Evolutionary conservation across 2,797 vertebrate species (phyloP).

Genomic region (Okamejei kenojei): DNA sequence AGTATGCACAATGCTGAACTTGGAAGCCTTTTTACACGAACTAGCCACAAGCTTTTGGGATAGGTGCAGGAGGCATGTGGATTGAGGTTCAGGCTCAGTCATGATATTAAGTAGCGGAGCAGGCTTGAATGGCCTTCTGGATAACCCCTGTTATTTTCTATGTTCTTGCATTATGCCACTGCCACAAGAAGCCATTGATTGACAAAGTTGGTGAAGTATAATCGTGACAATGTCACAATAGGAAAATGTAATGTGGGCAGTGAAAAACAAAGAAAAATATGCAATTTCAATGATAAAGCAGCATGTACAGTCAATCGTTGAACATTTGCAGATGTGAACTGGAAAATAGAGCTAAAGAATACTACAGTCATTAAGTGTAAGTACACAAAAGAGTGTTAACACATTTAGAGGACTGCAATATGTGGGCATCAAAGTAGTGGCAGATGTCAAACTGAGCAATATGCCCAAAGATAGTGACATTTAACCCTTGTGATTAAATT

Average conservation of each 20-base stretch:
- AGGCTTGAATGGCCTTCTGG: too few relatives aligned
- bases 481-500: background rate
- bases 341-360: background rate
- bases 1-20: too few relatives aligned
- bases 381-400: slow-evolving; percentile 7
- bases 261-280: background rate
- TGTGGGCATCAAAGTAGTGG: background rate
- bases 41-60: too few relatives aligned
- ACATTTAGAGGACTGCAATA: background rate
- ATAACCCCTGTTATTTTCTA: too few relatives aligned
- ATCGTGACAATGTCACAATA: background rate
- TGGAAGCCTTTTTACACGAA: too few relatives aligned
- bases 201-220: background rate
- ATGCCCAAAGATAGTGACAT: background rate
- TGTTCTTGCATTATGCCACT: too few relatives aligned
- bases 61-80: too few relatives aligned
- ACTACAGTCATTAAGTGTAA: background rate
- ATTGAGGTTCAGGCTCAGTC: too few relatives aligned
- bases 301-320: background rate
- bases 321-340: background rate
- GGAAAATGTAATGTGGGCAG: background rate
- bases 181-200: background rate
- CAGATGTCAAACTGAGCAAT: background rate
- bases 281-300: background rate
- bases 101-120: too few relatives aligned